Conservation (phyloP, 2,797 vertebrate species). For the Nasua narica region DNA sequence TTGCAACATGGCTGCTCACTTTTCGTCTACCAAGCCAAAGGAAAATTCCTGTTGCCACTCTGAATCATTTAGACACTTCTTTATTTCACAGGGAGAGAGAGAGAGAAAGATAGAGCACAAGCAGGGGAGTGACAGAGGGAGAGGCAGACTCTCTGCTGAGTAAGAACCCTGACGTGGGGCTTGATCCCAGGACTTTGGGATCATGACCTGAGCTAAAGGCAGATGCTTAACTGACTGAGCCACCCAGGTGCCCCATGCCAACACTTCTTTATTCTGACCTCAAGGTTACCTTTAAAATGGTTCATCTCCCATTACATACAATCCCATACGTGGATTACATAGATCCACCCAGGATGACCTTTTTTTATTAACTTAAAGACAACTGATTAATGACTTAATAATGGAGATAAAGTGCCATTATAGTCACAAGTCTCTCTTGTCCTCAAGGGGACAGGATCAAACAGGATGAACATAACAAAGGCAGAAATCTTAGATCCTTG, state of each 20-base stretch:
- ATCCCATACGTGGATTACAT: too few relatives aligned
- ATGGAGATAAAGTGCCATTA: background rate
- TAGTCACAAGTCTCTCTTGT: background rate
- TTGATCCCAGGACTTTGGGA: too few relatives aligned
- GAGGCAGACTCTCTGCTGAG: too few relatives aligned
- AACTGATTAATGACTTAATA: background rate
- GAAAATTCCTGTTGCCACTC: background rate
- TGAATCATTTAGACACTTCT: background rate
- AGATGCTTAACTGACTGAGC: too few relatives aligned
- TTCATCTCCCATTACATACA: too few relatives aligned
- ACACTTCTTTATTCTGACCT: background rate
- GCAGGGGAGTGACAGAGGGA: too few relatives aligned
- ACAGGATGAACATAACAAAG: background rate
- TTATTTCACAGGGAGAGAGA: too few relatives aligned
- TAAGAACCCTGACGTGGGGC: too few relatives aligned
- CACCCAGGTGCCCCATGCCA: background rate
- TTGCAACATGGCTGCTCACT: accelerated
- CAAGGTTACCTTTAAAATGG: background rate
- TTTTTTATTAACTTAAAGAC: background rate
- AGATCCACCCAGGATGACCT: background rate
- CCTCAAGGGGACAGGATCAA: background rate
- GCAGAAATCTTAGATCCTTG: background rate
- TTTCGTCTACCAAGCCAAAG: background rate
- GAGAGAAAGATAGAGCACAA: too few relatives aligned
- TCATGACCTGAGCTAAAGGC: too few relatives aligned